phyloP scores from a whole-genome alignment of 2,113 vertebrate genomes.

The Alces alces region DNA sequence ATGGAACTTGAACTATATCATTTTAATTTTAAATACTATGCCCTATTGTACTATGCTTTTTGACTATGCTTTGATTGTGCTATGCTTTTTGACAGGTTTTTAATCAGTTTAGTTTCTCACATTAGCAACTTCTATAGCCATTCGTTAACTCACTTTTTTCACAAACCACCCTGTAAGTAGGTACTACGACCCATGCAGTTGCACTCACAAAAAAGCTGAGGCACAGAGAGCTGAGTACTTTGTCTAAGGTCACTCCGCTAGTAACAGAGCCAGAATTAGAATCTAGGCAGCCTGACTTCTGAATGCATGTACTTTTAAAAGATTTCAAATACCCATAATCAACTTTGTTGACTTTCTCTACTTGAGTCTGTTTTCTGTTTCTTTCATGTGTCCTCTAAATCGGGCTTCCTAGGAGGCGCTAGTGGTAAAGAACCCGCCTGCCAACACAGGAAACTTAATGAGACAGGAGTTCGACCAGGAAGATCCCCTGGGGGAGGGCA shows the following conservation, averaged over 20 bases:
- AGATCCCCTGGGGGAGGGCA: not conserved
- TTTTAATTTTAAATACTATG: not conserved
- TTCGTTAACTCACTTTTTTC: not conserved
- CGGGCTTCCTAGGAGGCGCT: not conserved
- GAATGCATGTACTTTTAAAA: not conserved
- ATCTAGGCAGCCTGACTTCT: not conserved
- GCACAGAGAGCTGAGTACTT: not conserved
- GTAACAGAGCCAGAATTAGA: not conserved
- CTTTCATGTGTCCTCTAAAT: not conserved
- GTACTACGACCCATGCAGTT: not conserved
- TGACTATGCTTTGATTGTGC: not conserved
- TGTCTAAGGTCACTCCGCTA: not conserved
- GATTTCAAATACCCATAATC: not conserved
- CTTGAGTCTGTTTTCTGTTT: not conserved
- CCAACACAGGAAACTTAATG: rapidly evolving
- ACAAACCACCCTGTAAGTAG: not conserved
- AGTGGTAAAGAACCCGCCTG: not conserved
- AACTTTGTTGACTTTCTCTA: not conserved
- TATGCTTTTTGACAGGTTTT: not conserved
- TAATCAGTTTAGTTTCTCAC: not conserved
- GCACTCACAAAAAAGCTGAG: not conserved
- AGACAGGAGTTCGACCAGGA: not conserved
- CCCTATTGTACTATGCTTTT: not conserved
- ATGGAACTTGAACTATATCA: not conserved
- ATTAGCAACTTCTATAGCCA: not conserved